Percentiles rank a stretch among this genome's conserved stretches.
Conservation (phyloP, 2,113 vertebrate genomes). For the Dicrurus megarhynchus region DNA sequence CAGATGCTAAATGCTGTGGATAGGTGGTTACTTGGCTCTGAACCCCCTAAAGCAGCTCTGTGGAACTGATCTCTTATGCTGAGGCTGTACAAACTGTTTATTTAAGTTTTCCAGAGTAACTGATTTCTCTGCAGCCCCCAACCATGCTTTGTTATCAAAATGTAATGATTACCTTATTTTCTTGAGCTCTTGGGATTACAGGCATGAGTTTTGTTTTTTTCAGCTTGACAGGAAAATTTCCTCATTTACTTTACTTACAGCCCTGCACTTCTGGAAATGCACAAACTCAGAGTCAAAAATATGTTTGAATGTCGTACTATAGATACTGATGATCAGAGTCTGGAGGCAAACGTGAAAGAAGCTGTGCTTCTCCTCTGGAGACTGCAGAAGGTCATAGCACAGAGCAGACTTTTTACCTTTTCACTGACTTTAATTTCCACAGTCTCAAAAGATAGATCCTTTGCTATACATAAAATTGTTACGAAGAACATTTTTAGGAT, state of each 20-base stretch:
- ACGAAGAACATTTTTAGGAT: neutral
- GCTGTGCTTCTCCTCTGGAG: neutral
- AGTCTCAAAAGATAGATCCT: neutral
- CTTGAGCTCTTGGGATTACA: neutral
- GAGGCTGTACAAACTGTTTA: neutral
- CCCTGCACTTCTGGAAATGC: neutral
- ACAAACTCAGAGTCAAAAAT: neutral
- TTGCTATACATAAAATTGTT: neutral
- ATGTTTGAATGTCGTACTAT: fast-evolving
- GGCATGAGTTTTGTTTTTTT: neutral
- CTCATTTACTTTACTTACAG: neutral
- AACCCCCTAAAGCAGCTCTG: neutral
- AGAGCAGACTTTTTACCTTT: neutral
- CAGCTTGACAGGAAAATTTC: neutral
- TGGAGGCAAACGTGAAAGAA: neutral
- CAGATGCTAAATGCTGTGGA: neutral
- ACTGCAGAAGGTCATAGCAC: neutral
- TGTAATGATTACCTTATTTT: neutral
- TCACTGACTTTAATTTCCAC: neutral
- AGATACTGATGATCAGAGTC: neutral
- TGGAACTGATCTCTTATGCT: neutral
- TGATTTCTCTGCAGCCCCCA: neutral
- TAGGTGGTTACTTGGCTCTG: neutral
- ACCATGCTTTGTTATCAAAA: neutral
- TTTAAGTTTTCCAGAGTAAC: neutral